phyloP scores from a whole-genome alignment of 2,797 vertebrate genomes.

The Carapus acus region DNA sequence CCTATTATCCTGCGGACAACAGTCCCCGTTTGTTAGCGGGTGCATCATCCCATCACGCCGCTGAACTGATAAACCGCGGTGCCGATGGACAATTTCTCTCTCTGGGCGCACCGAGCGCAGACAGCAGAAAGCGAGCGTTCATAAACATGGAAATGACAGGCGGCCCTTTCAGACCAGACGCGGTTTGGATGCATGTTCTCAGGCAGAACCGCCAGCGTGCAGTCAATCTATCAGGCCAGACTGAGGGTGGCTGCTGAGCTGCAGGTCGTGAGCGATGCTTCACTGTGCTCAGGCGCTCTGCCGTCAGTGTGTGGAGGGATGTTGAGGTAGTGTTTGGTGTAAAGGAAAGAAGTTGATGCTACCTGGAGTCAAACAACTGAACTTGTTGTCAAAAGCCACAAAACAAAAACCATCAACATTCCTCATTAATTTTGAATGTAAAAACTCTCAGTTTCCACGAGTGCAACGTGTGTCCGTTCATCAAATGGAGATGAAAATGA shows the following conservation, averaged over 20 bases:
- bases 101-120: slow-evolving; percentile 10
- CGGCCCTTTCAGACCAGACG: slow-evolving; percentile 36
- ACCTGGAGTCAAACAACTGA: slow-evolving; percentile 18
- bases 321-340: slow-evolving; percentile 8
- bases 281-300: slow-evolving; percentile 33
- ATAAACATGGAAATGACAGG: slow-evolving; percentile 26
- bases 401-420: no score
- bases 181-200: slow-evolving; percentile 28
- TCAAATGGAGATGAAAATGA: slow-evolving; percentile 16
- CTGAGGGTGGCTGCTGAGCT: slow-evolving; percentile 43
- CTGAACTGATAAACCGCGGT: slow-evolving; percentile 36
- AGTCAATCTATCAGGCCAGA: slow-evolving; percentile 41
- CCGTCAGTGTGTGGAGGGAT: no score
- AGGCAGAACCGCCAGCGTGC: slow-evolving; percentile 26
- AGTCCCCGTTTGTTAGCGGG: slow-evolving; percentile 11
- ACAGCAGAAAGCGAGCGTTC: slow-evolving; percentile 31
- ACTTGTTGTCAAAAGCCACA: slow-evolving; percentile 7
- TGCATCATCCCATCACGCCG: slow-evolving; percentile 14
- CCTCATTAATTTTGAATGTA: no score
- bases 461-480: not conserved
- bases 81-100: slow-evolving; percentile 18
- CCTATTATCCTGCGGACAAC: slow-evolving; percentile 32
- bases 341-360: no score
- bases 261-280: slow-evolving; percentile 38
- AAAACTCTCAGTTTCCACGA: no score